Base-by-base conservation (phyloP, 2,888 invertebrate species). In the Drosophila pseudotakahashii region DNA sequence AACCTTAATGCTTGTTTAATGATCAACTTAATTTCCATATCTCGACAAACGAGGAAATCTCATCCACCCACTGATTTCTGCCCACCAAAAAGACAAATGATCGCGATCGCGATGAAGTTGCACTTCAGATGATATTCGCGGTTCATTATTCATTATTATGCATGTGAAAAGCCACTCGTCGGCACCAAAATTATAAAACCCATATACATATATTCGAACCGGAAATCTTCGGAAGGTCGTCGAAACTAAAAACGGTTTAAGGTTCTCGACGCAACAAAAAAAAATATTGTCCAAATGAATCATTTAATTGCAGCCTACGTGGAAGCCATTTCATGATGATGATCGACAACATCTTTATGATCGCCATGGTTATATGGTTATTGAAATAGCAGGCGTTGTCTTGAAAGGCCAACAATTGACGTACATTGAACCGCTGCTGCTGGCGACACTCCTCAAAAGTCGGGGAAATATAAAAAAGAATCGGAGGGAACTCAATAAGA, bases 361-460 rank as follows among this genome's bases (percentile, higher is more conserved):
- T 47, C 50, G 39, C n/a, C 45, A 14, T 50, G 53, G 53, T 51
- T 37, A 51, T 61, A 14, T 50, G 53, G 53, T 51, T 37, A 51
- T 61, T 57, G 30, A 69, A 37, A 63, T 36, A 55, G 51, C 41
- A 68, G 78, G 68, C 60, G 78, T 68, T 72, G 60, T 66, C 64
- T 66, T 53, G 37, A 52, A 55, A 60, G 60, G 61, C 26, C 57
- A 58, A 23, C 74, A 53, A 53, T 68, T 45, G 66, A 55, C 59
- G 81, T 86, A 50, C 87, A 70, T 78, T 84, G 87, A 87, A 83
- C 84, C 60, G 78, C 67, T 63, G 78, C 67, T 63, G 78, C 62
- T 67, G 61, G 48, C 58, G 55, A 42, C 81, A 87, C 81, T 87
- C 85, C 79, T 51, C 55, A 30, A 53, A 44, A 11, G 7, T 16